Conservation (phyloP, 2,888 invertebrate species). For the Unio pictorum region DNA sequence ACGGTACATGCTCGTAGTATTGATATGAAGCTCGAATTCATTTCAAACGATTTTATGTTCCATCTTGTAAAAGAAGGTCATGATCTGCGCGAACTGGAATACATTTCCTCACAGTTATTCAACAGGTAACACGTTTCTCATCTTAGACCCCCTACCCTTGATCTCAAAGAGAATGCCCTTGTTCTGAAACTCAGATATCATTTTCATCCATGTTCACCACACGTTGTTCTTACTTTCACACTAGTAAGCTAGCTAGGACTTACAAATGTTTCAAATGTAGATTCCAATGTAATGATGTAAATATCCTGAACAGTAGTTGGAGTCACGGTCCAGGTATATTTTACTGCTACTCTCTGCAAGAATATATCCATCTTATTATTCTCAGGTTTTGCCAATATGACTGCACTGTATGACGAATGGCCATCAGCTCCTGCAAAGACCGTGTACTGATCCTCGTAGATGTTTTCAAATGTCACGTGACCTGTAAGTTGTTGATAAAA, state of each 20-base stretch:
- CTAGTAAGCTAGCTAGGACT: not conserved
- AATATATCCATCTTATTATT: slow-evolving; percentile 25
- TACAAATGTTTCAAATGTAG: slow-evolving; percentile 48
- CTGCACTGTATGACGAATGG: slow-evolving; percentile 25
- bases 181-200: no score
- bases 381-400: slow-evolving; percentile 21
- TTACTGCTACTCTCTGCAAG: slow-evolving; percentile 38
- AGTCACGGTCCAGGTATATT: slow-evolving; percentile 43
- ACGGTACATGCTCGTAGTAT: no score
- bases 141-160: no score
- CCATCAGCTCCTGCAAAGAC: slow-evolving; percentile 26
- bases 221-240: no score
- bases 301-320: slow-evolving; percentile 44
- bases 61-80: no score
- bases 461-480: slow-evolving; percentile 29
- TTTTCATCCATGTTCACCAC: no score
- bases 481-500: slow-evolving; percentile 11
- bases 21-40: no score
- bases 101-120: no score
- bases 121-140: no score
- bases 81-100: no score
- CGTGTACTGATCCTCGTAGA: slow-evolving; percentile 39
- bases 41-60: no score
- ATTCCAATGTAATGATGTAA: slow-evolving; percentile 45
- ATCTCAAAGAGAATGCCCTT: no score